Evolutionary conservation across 2,113 vertebrate genomes (phyloP).

Genomic region (Fukomys damarensis): DNA sequence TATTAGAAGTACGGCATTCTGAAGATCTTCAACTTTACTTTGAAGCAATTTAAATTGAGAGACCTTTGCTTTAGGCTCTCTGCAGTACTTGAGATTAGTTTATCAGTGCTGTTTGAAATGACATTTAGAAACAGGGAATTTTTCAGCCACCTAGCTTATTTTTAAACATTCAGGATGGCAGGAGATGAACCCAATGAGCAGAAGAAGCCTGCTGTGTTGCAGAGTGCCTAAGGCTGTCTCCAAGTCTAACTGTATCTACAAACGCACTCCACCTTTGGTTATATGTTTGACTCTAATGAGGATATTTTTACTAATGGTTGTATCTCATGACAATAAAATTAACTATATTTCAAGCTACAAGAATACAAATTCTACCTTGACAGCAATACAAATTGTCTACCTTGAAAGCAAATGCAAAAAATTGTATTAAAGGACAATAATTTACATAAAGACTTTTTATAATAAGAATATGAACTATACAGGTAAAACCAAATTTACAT

Average conservation of each 20-base stretch:
- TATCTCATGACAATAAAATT: conserved; percentile 32
- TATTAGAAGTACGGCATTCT: conserved; percentile 52
- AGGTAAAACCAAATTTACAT: background rate
- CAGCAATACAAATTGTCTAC: too few relatives aligned
- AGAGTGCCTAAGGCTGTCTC: conserved; percentile 73
- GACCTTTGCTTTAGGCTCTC: conserved; percentile 47
- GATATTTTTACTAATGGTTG: conserved; percentile 67
- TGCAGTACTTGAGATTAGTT: conserved; percentile 78
- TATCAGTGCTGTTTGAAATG: conserved; percentile 81
- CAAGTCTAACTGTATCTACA: conserved; percentile 75
- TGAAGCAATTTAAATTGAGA: conserved; percentile 45
- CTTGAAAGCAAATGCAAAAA: conserved; percentile 18
- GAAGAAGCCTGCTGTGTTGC: conserved; percentile 73
- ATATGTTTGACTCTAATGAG: conserved; percentile 66
- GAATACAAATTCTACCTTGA: background rate
- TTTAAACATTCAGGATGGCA: conserved; percentile 36
- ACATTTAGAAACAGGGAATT: conserved; percentile 82
- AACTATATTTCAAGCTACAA: conserved; percentile 27
- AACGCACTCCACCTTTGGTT: conserved; percentile 68
- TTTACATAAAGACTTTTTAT: conserved; percentile 50
- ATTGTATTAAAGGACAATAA: background rate
- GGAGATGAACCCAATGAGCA: conserved; percentile 72
- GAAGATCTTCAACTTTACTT: conserved; percentile 14
- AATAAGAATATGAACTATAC: conserved; percentile 11
- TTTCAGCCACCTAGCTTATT: conserved; percentile 75